Evolutionary conservation across 2,888 invertebrate genomes (phyloP), one percentile per base, ranked within the genome.

Genomic region (Plebejus argus): DNA sequence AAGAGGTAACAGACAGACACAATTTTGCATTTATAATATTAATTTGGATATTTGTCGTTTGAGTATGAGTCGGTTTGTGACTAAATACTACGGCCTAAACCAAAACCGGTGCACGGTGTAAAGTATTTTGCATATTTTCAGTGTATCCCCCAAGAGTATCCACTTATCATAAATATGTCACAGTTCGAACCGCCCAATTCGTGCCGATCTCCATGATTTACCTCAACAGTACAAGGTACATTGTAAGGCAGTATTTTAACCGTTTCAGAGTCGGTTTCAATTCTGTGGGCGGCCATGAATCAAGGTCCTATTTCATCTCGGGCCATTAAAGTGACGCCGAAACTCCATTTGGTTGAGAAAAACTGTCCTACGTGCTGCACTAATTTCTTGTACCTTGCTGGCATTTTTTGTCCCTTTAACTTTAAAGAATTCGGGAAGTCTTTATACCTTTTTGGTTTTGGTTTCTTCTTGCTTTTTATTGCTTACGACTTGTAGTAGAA

Each of bases 281-380:
- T 82, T 81, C 79, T 78, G 70, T 77, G 79, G 78, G 72, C 78
- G 81, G 81, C 81, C 82, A 80, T 83, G 80, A 79, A 82, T 86
- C 85, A 85, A 80, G 82, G 80, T 81, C 78, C 81, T 86, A 85
- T 85, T 86, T 86, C 86, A 86, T 85, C 82, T 82, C 77, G 76
- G 76, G 79, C 82, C 84, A 84, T 86, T 86, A 86, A 86, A 84
- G 85, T 83, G 85, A 85, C 83, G 83, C 80, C 81, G 82, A 83
- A 85, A 82, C 83, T 82, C 83, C 84, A 84, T 81, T 85, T 84
- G 83, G 84, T 86, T 83, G 84, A 84, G 83, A 85, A 86, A 85
- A 86, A 86, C 84, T 84, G 82, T 85, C 84, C 85, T 66, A 66
- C 66, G 66, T 66, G 28, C 15, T 23, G 8, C 20, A 4, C 23